Percentiles rank a stretch among this genome's conserved stretches.
These are phyloP conservation scores for Typhlichthys subterraneus DNA, from an alignment of 2,797 vertebrate genomes.

Conservation along the genomic window DNA sequence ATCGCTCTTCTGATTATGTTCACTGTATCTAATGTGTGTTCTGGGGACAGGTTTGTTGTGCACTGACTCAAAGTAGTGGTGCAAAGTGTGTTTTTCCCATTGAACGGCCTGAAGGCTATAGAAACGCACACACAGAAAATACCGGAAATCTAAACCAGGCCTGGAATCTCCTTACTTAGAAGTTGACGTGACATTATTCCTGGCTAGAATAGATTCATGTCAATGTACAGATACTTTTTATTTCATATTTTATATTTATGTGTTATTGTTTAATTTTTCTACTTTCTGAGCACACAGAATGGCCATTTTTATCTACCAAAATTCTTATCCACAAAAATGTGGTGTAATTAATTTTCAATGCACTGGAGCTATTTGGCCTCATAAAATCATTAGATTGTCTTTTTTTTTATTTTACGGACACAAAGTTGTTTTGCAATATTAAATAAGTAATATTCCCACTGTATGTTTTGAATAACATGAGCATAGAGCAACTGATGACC, in stretches of 20 bases:
- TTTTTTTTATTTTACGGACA: too few relatives aligned
- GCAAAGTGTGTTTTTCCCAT: constrained; percentile 19
- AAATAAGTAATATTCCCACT: too few relatives aligned
- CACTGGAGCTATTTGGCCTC: too few relatives aligned
- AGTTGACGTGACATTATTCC: background rate
- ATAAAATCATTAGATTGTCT: too few relatives aligned
- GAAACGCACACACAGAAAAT: constrained; percentile 18
- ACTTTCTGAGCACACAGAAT: background rate
- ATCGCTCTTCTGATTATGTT: constrained; percentile 44
- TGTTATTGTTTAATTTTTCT: constrained; percentile 41
- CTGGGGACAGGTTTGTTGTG: constrained; percentile 26
- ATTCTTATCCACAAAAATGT: background rate
- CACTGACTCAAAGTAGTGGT: constrained; percentile 15
- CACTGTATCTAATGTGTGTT: constrained; percentile 18
- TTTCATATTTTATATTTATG: constrained; percentile 48
- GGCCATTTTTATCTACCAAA: background rate
- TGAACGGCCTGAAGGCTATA: constrained; percentile 10
- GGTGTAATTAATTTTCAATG: too few relatives aligned
- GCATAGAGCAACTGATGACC: too few relatives aligned
- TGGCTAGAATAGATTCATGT: constrained; percentile 17
- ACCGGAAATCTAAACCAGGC: constrained; percentile 40
- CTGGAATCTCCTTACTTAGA: constrained; percentile 14
- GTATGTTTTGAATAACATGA: too few relatives aligned
- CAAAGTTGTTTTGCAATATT: too few relatives aligned
- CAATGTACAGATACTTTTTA: constrained; percentile 24